phyloP scores from a whole-genome alignment of 2,888 invertebrate species.

The Orthosia gothica region DNA sequence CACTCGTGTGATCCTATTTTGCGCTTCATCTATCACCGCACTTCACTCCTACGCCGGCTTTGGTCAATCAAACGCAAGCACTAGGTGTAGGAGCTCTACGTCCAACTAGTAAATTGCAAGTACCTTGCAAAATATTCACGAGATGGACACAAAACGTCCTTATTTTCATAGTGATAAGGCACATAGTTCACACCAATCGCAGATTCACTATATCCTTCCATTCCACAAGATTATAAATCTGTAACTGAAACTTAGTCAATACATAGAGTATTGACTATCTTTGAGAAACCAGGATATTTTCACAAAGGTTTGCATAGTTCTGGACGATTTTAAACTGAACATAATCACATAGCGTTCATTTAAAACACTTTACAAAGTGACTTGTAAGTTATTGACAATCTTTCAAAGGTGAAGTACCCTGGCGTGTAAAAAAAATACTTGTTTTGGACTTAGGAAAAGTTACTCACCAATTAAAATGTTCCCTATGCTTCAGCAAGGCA shows the following conservation, averaged over 20 bases:
- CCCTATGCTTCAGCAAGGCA: conserved; percentile 95
- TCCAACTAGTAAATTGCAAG: conserved; percentile 2
- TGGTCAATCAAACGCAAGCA: conserved; percentile 54
- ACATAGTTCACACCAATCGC: too few species aligned
- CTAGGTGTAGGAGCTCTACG: conserved; percentile 10
- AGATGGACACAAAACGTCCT: background rate
- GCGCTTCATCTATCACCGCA: conserved; percentile 50
- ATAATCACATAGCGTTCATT: too few species aligned
- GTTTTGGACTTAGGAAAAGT: too few species aligned
- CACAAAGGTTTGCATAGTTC: too few species aligned
- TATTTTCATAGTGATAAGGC: background rate
- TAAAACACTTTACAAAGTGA: too few species aligned
- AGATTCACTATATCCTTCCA: background rate
- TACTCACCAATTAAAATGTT: conserved; percentile 95
- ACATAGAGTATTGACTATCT: too few species aligned
- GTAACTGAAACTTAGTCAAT: too few species aligned
- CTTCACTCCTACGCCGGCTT: conserved; percentile 46
- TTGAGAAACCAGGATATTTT: too few species aligned
- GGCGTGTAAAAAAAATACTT: too few species aligned
- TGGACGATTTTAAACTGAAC: too few species aligned
- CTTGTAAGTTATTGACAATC: too few species aligned
- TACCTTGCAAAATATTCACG: background rate
- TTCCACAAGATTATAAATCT: background rate
- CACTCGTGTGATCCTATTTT: conserved; percentile 22
- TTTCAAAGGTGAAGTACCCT: too few species aligned